These are phyloP conservation scores for Rhaphigaster nebulosa DNA, from an alignment of 2,888 invertebrate genomes.

Conservation along the genomic window DNA sequence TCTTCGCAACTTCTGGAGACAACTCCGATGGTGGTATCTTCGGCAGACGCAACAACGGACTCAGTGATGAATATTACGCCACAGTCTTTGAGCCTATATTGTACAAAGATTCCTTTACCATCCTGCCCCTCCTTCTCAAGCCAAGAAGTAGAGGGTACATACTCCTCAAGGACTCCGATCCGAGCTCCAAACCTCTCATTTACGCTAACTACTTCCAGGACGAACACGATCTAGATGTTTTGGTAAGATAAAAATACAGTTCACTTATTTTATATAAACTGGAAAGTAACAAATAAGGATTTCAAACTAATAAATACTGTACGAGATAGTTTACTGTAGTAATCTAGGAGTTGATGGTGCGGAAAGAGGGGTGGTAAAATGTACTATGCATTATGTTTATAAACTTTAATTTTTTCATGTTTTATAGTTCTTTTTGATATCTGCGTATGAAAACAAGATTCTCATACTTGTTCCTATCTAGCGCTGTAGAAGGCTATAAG, in stretches of 20 bases:
- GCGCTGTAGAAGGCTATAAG: too few species aligned
- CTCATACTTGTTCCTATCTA: too few species aligned
- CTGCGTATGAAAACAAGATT: too few species aligned
- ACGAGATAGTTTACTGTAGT: not conserved
- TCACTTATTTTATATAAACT: not conserved
- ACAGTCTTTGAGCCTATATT: constrained; percentile 79
- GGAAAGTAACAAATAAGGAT: not conserved
- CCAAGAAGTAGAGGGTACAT: constrained; percentile 81
- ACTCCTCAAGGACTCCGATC: constrained; percentile 77
- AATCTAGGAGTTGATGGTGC: not conserved
- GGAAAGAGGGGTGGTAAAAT: not conserved
- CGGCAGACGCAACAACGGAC: constrained; percentile 77
- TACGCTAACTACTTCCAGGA: constrained; percentile 88
- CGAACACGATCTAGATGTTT: constrained; percentile 76
- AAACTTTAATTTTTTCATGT: not conserved
- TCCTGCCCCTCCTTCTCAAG: constrained; percentile 79
- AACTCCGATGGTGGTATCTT: constrained; percentile 84
- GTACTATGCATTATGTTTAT: not conserved
- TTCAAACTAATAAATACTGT: not conserved
- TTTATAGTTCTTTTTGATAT: too few species aligned
- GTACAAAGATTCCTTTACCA: constrained; percentile 78
- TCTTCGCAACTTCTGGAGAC: constrained; percentile 81
- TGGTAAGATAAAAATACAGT: constrained; percentile 62
- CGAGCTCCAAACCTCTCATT: constrained; percentile 83
- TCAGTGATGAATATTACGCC: constrained; percentile 78